Base-by-base conservation (phyloP, 2,888 invertebrate genomes). In the Dryomyza anilis region DNA sequence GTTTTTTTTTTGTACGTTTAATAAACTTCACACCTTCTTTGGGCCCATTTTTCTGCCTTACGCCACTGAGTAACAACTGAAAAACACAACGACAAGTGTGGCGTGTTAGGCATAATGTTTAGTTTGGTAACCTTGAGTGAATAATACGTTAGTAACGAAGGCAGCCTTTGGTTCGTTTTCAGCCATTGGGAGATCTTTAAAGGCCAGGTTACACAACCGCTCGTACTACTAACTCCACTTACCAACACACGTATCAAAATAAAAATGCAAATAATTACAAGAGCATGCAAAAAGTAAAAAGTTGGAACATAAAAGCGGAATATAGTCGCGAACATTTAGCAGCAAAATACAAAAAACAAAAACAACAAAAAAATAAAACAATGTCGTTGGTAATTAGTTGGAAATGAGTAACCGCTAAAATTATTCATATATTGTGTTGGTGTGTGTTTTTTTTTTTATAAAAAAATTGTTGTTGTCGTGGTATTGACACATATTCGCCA, bases 401-500 rank as follows among this genome's bases (percentile, higher is more conserved):
- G 50, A 3, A 23, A 7, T 7, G 39, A 39, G 39, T 39, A 5
- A 7, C 33, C 12, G 46, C 23, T 25, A 30, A 16, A 53, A 53
- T 29, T 50, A 29, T 48, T 59, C 30, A 48, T 56, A 45, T 46
- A 27, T 48, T 50, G 36, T 63, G 53, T 12, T 58, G 36, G 12
- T 43, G 33, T n/a, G 16, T 43, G 2, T 19, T 45, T 46, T 29
- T 46, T 29, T 33, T 55, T 16, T 56, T 55, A 30, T 39, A n/a
- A n/a, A n/a, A n/a, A n/a, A n/a, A 19, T 53, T 64, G 48, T 61
- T 58, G 43, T 57, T 43, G 29, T 21, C 48, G 48, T 55, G 68
- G 64, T 66, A 68, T 68, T 68, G 68, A 68, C 68, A 68, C 64
- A 68, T 46, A 57, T 68, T 61, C 57, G 21, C 48, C 12, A n/a